Base-by-base conservation (phyloP, 2,888 invertebrate genomes). In the Tiphia femorata region DNA sequence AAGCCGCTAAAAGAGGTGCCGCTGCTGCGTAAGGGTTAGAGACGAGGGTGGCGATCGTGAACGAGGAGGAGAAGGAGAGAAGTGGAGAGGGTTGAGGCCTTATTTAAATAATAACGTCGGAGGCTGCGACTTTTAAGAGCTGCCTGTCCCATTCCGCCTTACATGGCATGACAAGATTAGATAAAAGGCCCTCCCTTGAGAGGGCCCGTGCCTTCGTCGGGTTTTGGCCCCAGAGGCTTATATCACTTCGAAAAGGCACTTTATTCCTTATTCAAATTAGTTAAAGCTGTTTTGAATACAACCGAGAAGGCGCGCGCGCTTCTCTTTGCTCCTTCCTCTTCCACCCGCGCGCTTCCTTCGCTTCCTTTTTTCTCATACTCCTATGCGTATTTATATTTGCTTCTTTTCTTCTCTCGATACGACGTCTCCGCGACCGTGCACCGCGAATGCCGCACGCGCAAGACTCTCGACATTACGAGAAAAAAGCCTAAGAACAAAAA, bases 251-350 rank as follows among this genome's bases (percentile, higher is more conserved):
- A 71, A 77, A 72, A 73, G 72, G 68, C 73, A 72, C 74, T 76
- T 79, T 78, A 76, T 78, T 77, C 75, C 75, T 77, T 79, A 79
- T 80, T 81, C 77, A 79, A 80, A 80, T 79, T 74, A 73, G 73
- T 75, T 70, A 70, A 66, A 69, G 68, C 77, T 75, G 68, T 63
- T 79, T 80, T 78, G 78, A 78, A 78, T 78, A 76, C 76, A 75
- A 75, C 64, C 68, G 60, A 50, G n/a, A n/a, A n/a, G 65, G 61
- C 72, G 70, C 64, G 67, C 62, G 65, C 63, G 58, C 57, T 61
- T 53, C 10, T 33, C 17, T 23, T 7, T 37, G 16, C 17, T 2
- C 19, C 35, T 37, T 8, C 17, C 8, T 37, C 19, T 37, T 19
- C 19, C 19, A 19, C 37, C 5, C 2, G 33, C 8, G 16, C 4